Evolutionary conservation across 2,113 vertebrate genomes (phyloP).

Genomic region (Rhineura floridana): DNA sequence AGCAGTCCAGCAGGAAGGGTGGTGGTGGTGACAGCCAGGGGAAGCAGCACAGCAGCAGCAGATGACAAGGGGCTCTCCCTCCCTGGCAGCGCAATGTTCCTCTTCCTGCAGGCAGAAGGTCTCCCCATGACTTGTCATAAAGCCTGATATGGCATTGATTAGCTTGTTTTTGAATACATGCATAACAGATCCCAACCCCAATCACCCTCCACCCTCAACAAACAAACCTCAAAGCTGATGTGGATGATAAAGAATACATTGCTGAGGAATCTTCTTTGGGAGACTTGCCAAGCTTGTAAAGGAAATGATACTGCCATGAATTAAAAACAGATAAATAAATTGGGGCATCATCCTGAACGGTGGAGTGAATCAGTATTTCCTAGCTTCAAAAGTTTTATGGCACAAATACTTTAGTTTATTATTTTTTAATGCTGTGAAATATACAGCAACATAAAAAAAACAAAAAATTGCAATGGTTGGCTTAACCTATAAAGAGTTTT

Average conservation of each 20-base stretch:
- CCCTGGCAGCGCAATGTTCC: too few relatives aligned
- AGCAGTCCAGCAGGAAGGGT: too few relatives aligned
- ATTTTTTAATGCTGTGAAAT: constrained; percentile 76
- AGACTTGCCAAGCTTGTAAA: constrained; percentile 66
- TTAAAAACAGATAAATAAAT: constrained; percentile 68
- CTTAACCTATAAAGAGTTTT: constrained; percentile 79
- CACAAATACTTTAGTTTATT: constrained; percentile 73
- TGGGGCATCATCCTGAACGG: constrained; percentile 48
- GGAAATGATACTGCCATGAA: constrained; percentile 60
- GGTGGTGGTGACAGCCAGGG: too few relatives aligned
- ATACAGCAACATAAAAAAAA: constrained; percentile 75
- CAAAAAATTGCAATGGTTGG: constrained; percentile 73
- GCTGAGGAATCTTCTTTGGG: constrained; percentile 56
- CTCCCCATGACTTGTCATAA: constrained; percentile 32
- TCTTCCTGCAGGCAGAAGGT: too few relatives aligned
- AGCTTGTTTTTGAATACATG: neutral
- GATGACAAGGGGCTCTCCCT: too few relatives aligned
- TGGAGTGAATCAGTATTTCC: constrained; percentile 61
- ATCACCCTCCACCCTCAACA: neutral
- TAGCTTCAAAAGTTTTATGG: constrained; percentile 68
- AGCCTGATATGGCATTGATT: neutral
- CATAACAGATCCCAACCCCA: neutral
- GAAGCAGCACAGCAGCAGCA: too few relatives aligned
- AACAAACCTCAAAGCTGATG: constrained; percentile 2
- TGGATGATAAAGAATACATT: constrained; percentile 62